These are phyloP conservation scores for Marisa cornuarietis DNA, from an alignment of 1,140 invertebrate species.

Conservation along the genomic window DNA sequence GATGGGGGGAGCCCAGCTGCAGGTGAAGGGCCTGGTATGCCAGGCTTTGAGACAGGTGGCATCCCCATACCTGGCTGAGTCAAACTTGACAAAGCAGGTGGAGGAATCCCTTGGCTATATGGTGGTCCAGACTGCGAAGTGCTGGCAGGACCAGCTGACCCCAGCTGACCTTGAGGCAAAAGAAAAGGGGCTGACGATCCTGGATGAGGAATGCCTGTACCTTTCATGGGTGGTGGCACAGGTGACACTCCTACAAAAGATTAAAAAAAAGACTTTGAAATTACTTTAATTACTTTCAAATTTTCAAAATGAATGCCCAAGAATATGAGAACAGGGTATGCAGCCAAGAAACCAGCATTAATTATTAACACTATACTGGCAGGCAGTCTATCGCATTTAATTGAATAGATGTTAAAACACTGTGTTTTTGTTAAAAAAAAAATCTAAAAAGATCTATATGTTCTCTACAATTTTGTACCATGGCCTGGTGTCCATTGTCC, in stretches of 20 bases:
- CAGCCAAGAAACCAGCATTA: too few relatives aligned
- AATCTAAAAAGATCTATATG: neutral
- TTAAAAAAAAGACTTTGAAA: too few relatives aligned
- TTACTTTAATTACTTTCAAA: too few relatives aligned
- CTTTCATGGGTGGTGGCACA: too few relatives aligned
- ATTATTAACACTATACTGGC: too few relatives aligned
- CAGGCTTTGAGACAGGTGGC: conserved; percentile 22
- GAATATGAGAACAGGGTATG: too few relatives aligned
- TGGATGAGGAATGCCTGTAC: neutral
- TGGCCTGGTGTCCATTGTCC: conserved; percentile 62
- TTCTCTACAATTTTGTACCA: conserved; percentile 26
- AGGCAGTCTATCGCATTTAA: too few relatives aligned
- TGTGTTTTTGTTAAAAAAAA: too few relatives aligned
- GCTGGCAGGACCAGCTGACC: neutral
- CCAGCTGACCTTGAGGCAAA: neutral
- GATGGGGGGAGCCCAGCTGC: conserved; percentile 12
- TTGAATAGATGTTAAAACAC: too few relatives aligned
- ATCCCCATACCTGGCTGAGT: conserved; percentile 17
- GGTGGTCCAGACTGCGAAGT: neutral
- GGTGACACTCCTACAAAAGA: too few relatives aligned
- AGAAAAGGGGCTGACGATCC: conserved; percentile 11
- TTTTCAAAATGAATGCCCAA: too few relatives aligned
- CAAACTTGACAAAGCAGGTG: conserved; percentile 8
- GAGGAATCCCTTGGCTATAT: conserved; percentile 2
- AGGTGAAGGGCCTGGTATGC: conserved; percentile 16